These are phyloP conservation scores for Enhydra lutris DNA, from an alignment of 2,113 vertebrate species.

Conservation along the genomic window DNA sequence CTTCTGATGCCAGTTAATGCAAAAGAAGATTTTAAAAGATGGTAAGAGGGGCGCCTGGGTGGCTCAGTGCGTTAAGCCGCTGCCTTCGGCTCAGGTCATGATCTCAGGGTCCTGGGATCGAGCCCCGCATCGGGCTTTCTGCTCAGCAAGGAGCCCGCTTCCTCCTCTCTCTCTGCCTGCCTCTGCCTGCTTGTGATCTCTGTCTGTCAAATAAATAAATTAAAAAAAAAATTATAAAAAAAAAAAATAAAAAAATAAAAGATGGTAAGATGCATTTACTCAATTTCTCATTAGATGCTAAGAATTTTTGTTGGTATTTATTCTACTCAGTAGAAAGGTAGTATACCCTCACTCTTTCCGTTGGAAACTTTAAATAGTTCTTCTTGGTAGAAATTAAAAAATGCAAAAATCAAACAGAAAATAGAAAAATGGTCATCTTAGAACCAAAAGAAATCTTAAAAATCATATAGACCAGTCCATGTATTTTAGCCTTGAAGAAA, in stretches of 20 bases:
- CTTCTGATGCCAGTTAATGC: background rate
- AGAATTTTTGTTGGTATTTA: background rate
- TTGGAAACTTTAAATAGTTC: background rate
- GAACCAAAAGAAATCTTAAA: background rate
- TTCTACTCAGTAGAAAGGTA: background rate
- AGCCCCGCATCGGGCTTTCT: no score
- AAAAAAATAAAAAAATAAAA: no score
- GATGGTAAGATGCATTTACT: background rate
- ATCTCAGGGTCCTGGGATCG: no score
- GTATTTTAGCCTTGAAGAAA: background rate
- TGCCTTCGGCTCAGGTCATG: no score
- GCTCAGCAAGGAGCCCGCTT: no score
- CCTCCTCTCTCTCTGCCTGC: no score
- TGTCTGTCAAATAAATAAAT: no score
- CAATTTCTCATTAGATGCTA: background rate
- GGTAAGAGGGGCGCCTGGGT: no score
- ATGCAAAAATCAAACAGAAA: background rate
- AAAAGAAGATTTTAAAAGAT: background rate
- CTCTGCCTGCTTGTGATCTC: no score
- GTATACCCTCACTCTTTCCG: background rate
- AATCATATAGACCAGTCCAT: background rate
- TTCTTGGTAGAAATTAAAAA: background rate
- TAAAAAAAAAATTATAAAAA: no score
- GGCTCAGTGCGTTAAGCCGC: no score
- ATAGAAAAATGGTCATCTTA: background rate